phyloP scores from a whole-genome alignment of 2,888 invertebrate genomes.

The Emesis furor region DNA sequence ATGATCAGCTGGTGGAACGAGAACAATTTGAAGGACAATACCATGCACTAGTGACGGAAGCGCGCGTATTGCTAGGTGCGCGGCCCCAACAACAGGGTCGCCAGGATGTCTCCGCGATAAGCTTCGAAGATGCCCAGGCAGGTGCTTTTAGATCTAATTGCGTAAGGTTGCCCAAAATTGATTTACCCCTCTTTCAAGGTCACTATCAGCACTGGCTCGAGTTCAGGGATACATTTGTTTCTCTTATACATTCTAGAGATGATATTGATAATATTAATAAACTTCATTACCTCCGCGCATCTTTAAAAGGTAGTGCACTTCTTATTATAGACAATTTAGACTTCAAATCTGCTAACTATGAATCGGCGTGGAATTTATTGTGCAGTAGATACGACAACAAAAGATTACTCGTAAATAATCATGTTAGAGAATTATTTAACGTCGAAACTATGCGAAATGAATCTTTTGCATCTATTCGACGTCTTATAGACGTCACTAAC shows the following conservation, averaged over 20 bases:
- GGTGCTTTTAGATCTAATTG: neutral
- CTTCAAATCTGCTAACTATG: constrained; percentile 49
- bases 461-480: constrained; percentile 20
- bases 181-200: constrained; percentile 52
- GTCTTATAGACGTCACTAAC: constrained; percentile 35
- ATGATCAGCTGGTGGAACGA: constrained; percentile 44
- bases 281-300: constrained; percentile 54
- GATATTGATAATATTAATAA: constrained; percentile 29
- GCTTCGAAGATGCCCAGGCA: neutral
- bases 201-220: constrained; percentile 57
- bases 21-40: constrained; percentile 43
- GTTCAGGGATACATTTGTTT: constrained; percentile 42
- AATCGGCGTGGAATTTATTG: constrained; percentile 51
- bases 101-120: neutral
- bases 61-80: neutral
- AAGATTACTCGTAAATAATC: constrained; percentile 44
- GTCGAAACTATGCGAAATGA: constrained; percentile 2
- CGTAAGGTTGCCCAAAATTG: constrained; percentile 56
- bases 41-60: constrained; percentile 38
- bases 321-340: constrained; percentile 56
- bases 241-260: constrained; percentile 47
- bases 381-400: constrained; percentile 55
- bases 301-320: constrained; percentile 53
- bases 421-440: constrained; percentile 36
- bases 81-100: neutral